A percentile compares a stretch with the other conserved stretches of the same genome.
These are phyloP conservation scores for Erythrocercus mccallii DNA, from an alignment of 2,113 vertebrate species.

Conservation along the genomic window DNA sequence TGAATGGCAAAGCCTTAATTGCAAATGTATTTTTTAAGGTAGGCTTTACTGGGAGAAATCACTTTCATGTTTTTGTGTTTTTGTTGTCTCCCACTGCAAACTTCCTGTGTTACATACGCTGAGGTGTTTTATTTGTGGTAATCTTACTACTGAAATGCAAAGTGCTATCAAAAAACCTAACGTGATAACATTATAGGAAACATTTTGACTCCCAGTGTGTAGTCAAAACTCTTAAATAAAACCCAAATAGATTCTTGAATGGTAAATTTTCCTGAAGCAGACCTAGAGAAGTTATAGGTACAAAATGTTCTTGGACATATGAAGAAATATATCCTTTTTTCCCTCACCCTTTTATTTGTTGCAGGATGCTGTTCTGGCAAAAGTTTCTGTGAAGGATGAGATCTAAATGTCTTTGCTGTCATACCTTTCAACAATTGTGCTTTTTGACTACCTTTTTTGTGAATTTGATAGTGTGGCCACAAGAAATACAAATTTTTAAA, in stretches of 20 bases:
- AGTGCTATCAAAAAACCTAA: not conserved
- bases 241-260: not conserved
- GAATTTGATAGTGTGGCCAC: rapidly evolving
- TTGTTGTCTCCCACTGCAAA: not conserved
- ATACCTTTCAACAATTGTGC: rapidly evolving
- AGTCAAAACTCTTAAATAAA: not conserved
- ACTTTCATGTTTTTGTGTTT: not conserved
- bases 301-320: not conserved
- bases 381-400: not conserved
- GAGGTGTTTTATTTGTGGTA: not conserved
- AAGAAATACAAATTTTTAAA: not conserved
- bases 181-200: not conserved
- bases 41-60: not conserved
- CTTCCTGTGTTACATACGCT: not conserved
- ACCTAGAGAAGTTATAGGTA: rapidly evolving
- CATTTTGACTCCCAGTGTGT: not conserved
- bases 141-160: not conserved
- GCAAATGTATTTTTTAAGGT: not conserved
- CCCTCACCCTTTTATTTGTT: rapidly evolving
- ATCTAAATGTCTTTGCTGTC: not conserved
- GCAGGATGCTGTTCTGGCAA: not conserved
- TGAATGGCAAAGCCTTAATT: not conserved
- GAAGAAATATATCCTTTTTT: not conserved
- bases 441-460: not conserved
- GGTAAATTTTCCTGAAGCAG: not conserved